Conservation (phyloP, 1,140 invertebrate genomes). For the Lordiphosa collinella region DNA sequence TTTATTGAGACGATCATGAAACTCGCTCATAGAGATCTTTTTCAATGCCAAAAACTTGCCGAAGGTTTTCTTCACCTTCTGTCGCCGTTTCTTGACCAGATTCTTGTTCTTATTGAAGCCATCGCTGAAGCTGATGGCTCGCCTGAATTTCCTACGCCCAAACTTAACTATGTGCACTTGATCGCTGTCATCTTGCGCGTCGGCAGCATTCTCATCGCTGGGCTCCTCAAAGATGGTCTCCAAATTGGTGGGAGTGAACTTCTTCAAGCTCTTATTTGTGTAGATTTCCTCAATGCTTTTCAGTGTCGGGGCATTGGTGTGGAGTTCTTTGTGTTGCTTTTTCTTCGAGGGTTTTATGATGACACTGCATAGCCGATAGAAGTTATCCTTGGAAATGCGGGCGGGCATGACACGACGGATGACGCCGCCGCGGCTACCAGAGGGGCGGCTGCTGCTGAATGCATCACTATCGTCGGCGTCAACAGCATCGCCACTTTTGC, state of each 20-base stretch:
- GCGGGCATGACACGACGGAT: slow-evolving; percentile 54
- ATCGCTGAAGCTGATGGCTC: slow-evolving; percentile 62
- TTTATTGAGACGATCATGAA: slow-evolving; percentile 67
- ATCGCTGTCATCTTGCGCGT: slow-evolving; percentile 51
- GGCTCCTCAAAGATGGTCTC: slow-evolving; percentile 78
- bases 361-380: slow-evolving; percentile 52
- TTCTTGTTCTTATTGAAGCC: slow-evolving; percentile 66
- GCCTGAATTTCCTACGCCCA: slow-evolving; percentile 48
- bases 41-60: slow-evolving; percentile 56
- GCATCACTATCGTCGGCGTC: slow-evolving; percentile 18
- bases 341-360: slow-evolving; percentile 61
- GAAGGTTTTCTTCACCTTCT: slow-evolving; percentile 73
- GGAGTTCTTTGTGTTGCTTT: slow-evolving; percentile 51
- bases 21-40: slow-evolving; percentile 69
- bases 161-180: slow-evolving; percentile 61
- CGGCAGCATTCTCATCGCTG: slow-evolving; percentile 50
- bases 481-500: slow-evolving; percentile 33
- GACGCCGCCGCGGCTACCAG: slow-evolving; percentile 38
- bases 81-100: slow-evolving; percentile 59
- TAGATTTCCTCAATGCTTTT: slow-evolving; percentile 72
- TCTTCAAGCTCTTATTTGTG: slow-evolving; percentile 59
- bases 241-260: slow-evolving; percentile 64
- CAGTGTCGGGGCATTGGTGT: slow-evolving; percentile 51
- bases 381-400: slow-evolving; percentile 61
- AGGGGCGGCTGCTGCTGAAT: neutral